Evolutionary conservation across 1,140 invertebrate genomes (phyloP).

Genomic region (Myzus persicae): DNA sequence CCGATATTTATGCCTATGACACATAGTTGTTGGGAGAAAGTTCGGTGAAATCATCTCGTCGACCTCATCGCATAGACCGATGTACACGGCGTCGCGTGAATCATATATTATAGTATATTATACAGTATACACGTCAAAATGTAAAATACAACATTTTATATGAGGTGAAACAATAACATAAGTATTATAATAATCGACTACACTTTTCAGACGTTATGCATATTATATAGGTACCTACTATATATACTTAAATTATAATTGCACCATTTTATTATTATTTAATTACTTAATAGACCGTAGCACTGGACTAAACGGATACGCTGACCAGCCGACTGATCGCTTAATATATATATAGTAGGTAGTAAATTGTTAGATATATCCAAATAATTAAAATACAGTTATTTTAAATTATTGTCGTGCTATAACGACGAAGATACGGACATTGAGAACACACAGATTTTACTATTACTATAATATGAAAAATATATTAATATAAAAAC

Average conservation of each 20-base stretch:
- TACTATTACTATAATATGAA: too few relatives aligned
- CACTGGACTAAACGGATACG: not conserved
- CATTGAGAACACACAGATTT: not conserved
- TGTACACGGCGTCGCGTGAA: not conserved
- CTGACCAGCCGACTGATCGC: not conserved
- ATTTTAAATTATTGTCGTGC: not conserved
- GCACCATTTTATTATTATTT: not conserved
- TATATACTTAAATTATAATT: not conserved
- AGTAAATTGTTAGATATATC: not conserved
- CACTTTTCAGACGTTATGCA: not conserved
- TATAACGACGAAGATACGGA: not conserved
- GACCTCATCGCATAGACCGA: constrained; percentile 16
- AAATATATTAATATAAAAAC: not conserved
- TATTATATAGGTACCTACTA: not conserved
- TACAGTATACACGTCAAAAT: not conserved
- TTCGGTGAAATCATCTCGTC: constrained; percentile 54
- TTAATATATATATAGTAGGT: not conserved
- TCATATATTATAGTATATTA: not conserved
- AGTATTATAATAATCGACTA: not conserved
- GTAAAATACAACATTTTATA: not conserved
- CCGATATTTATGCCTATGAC: constrained; percentile 47
- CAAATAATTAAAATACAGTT: not conserved
- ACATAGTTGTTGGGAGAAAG: constrained; percentile 54
- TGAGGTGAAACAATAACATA: too few relatives aligned
- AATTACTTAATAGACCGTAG: not conserved